phyloP scores from a whole-genome alignment of 2,797 vertebrate species.

The Amphiprion clarkii region DNA sequence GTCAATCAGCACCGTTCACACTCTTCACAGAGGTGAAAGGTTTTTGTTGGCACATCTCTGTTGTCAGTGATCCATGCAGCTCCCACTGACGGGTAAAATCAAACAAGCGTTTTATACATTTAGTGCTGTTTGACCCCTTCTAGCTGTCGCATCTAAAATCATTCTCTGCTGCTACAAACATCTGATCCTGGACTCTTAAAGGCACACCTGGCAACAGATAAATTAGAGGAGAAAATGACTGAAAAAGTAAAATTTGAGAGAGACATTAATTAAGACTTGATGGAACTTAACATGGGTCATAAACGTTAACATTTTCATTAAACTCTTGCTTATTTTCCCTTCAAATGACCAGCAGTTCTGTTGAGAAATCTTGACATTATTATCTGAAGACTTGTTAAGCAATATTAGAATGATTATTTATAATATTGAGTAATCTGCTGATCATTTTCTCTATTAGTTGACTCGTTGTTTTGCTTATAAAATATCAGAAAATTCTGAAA shows the following conservation, averaged over 20 bases:
- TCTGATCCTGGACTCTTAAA: slow-evolving; percentile 75
- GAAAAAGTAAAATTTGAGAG: slow-evolving; percentile 4
- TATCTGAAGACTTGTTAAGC: neutral
- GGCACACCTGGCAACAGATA: slow-evolving; percentile 70
- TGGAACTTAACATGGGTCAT: neutral
- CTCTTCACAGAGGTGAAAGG: slow-evolving; percentile 27
- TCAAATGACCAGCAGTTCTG: slow-evolving; percentile 11
- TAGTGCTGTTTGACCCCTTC: slow-evolving; percentile 36
- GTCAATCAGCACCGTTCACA: slow-evolving; percentile 38
- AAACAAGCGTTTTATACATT: neutral
- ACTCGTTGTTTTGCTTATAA: neutral
- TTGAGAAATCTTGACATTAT: slow-evolving; percentile 10
- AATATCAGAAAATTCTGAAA: neutral
- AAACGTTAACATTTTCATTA: neutral
- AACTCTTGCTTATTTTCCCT: neutral
- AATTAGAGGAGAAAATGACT: slow-evolving; percentile 9
- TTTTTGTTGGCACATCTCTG: slow-evolving; percentile 27
- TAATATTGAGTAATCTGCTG: neutral
- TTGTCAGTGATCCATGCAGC: slow-evolving; percentile 32
- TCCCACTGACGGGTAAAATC: slow-evolving; percentile 17
- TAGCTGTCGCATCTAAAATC: slow-evolving; percentile 9
- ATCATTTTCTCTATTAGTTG: neutral
- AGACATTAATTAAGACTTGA: neutral
- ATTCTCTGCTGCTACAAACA: slow-evolving; percentile 11
- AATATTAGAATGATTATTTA: neutral